A percentile compares a stretch with the other conserved stretches of the same genome.
Evolutionary conservation across 2,113 vertebrate genomes (phyloP).

Genomic region (Bambusicola thoracicus): DNA sequence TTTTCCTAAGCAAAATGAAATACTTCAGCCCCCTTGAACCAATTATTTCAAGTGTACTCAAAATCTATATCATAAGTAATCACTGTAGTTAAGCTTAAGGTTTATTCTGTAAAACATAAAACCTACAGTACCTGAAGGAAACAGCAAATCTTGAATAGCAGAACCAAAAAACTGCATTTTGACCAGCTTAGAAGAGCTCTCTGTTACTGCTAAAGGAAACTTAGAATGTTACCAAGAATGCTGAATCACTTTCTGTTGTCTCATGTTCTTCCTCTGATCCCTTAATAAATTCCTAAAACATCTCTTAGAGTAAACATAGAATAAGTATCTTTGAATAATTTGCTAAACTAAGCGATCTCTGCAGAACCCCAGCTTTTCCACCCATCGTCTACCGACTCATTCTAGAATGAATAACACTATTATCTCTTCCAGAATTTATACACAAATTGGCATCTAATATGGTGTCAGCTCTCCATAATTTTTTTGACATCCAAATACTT

Average conservation of each 20-base stretch:
- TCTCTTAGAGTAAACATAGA: background rate
- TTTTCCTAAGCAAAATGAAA: background rate
- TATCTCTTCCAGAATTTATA: background rate
- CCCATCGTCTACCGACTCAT: background rate
- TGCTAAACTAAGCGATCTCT: background rate
- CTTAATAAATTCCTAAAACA: background rate
- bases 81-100: background rate
- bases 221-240: background rate
- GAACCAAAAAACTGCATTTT: background rate
- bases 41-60: constrained; percentile 6
- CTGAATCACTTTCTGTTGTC: background rate
- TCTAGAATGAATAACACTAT: background rate
- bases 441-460: background rate
- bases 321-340: background rate
- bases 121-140: background rate
- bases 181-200: background rate
- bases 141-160: background rate
- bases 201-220: background rate
- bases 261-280: background rate
- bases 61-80: background rate
- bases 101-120: background rate
- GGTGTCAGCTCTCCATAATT: background rate
- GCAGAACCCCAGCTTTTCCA: background rate
- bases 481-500: background rate
- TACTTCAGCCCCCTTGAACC: background rate